Evolutionary conservation across 2,797 vertebrate genomes (phyloP).

Genomic region (Anniella stebbinsi): DNA sequence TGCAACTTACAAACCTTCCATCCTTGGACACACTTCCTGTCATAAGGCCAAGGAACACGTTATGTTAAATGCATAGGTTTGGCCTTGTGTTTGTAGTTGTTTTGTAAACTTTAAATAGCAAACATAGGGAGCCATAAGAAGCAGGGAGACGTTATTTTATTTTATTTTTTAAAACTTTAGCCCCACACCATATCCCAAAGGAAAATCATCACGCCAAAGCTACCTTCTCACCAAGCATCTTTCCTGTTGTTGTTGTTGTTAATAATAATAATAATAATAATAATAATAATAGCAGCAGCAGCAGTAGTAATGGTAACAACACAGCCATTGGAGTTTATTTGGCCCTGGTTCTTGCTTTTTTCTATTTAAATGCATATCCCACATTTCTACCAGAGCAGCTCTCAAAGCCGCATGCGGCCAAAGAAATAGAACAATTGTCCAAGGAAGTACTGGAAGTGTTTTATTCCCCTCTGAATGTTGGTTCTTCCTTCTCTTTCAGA

Average conservation of each 20-base stretch:
- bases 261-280: too few species aligned
- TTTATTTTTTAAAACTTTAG: neutral
- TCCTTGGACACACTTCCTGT: neutral
- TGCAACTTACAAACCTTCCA: too few species aligned
- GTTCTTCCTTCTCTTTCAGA: constrained; percentile 4
- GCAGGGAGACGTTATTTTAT: too few species aligned
- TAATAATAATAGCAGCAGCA: too few species aligned
- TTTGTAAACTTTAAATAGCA: neutral
- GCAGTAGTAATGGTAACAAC: too few species aligned
- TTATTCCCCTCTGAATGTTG: neutral
- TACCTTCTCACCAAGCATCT: neutral
- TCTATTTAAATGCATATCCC: neutral
- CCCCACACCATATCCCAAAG: neutral
- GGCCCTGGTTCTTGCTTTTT: neutral
- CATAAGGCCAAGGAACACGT: neutral
- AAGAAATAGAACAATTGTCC: neutral
- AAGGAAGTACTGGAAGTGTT: neutral
- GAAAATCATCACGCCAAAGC: neutral
- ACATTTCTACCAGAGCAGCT: too few species aligned
- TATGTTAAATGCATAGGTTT: neutral
- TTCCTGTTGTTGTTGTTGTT: neutral
- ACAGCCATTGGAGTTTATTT: neutral
- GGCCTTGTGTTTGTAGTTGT: neutral
- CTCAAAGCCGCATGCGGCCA: too few species aligned
- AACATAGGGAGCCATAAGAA: neutral